phyloP scores from a whole-genome alignment of 1,140 invertebrate species.

The Euwallacea similis region DNA sequence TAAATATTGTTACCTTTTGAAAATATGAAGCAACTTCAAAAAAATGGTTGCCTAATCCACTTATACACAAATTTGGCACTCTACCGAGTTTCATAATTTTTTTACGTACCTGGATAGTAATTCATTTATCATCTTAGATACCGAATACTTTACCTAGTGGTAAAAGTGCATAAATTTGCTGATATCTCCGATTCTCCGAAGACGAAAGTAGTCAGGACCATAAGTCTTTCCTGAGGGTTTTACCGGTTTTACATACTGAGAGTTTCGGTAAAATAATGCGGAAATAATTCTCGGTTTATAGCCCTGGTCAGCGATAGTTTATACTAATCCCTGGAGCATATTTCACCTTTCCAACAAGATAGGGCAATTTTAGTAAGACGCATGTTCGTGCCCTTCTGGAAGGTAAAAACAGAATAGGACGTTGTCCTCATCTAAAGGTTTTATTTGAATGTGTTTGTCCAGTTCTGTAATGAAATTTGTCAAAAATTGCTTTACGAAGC shows the following conservation, averaged over 20 bases:
- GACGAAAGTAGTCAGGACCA: conserved; percentile 9
- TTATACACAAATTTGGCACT: too few relatives aligned
- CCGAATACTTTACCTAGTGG: neutral
- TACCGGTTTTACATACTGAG: conserved; percentile 32
- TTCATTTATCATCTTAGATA: too few relatives aligned
- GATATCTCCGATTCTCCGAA: conserved; percentile 5
- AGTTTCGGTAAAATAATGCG: conserved; percentile 31
- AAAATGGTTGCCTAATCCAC: too few relatives aligned
- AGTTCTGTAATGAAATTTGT: neutral
- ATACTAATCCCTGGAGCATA: conserved; percentile 27
- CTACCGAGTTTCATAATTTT: too few relatives aligned
- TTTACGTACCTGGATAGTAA: too few relatives aligned
- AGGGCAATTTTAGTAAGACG: conserved; percentile 23
- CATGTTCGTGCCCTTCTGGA: conserved; percentile 2
- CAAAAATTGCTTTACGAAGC: too few relatives aligned
- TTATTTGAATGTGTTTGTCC: neutral
- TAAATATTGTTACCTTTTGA: too few relatives aligned
- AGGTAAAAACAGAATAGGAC: neutral
- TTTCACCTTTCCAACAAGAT: conserved; percentile 24
- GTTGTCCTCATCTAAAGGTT: neutral
- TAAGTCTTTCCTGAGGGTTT: conserved; percentile 27
- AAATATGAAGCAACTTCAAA: too few relatives aligned
- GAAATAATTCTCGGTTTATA: conserved; percentile 34
- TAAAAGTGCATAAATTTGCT: conserved; percentile 25
- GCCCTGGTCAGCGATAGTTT: conserved; percentile 33